Evolutionary conservation across 2,797 vertebrate genomes (phyloP), one percentile per base, ranked within the genome.

Genomic region (Thaleichthys pacificus): DNA sequence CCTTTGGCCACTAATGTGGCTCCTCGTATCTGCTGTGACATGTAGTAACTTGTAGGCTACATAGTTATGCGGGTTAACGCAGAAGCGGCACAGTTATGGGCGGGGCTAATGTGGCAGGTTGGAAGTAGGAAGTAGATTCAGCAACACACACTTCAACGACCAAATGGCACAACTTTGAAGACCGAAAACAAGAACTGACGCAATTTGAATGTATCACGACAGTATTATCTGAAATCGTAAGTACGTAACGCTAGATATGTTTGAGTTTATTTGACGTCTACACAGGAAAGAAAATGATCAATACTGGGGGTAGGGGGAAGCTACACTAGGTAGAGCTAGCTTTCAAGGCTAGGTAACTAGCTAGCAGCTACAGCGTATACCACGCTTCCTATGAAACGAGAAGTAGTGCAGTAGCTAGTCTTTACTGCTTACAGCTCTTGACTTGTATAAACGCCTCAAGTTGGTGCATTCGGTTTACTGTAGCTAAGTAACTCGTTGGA

Each of bases 121-220:
- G 70, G 70, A 71, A 64, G 69, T 63, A 71, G 70, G 70, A 71
- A 71, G 47, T 71, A 22, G 61, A 30, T 64, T 32, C 19, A 32
- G n/a, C 24, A 61, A 26, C 32, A 42, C 11, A n/a, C 35, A 9
- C n/a, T n/a, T 30, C n/a, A n/a, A 11, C 17, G 15, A 15, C 17
- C 1, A 15, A 14, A 12, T 62, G 61, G 49, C 69, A 26, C 2
- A 63, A 28, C 28, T 8, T 62, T 54, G 58, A 64, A 64, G 28
- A 51, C 32, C 17, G 51, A 6, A 21, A 28, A 22, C 26, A 14
- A 64, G 4, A 12, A 19, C 24, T 49, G 35, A 56, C 15, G 4
- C 51, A 1, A n/a, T 66, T 60, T 17, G 24, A 28, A 19, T 66
- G 24, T 66, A 26, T 51, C 69, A 54, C 47, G 61, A 30, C 60